phyloP scores from a whole-genome alignment of 2,113 vertebrate genomes.

The Boleophthalmus pectinirostris region DNA sequence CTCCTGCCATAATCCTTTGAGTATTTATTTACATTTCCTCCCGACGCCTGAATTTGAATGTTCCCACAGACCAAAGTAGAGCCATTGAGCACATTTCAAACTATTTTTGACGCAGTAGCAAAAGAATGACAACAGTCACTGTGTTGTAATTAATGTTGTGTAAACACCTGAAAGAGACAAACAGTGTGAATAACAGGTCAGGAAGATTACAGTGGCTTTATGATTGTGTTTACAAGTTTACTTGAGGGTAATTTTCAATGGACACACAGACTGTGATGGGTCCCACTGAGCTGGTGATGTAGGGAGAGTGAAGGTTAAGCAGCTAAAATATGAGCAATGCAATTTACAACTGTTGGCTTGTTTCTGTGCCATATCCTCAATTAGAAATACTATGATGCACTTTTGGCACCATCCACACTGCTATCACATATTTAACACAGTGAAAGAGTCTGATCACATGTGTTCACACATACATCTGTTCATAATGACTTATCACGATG shows the following conservation, averaged over 20 bases:
- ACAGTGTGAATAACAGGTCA: slow-evolving; percentile 26
- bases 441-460: not conserved
- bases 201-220: slow-evolving; percentile 41
- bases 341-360: too few relatives aligned
- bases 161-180: slow-evolving; percentile 10
- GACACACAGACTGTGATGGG: slow-evolving; percentile 15
- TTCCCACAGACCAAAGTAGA: not conserved
- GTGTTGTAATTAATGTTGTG: slow-evolving; percentile 23
- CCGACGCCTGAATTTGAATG: slow-evolving; percentile 60
- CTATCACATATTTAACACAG: too few relatives aligned
- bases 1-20: slow-evolving; percentile 54
- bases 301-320: too few relatives aligned
- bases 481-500: slow-evolving; percentile 34
- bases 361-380: too few relatives aligned
- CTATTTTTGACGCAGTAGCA: slow-evolving; percentile 23
- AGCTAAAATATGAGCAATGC: too few relatives aligned
- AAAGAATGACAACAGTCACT: slow-evolving; percentile 22
- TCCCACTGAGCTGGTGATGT: slow-evolving; percentile 9
- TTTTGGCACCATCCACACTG: too few relatives aligned
- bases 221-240: slow-evolving; percentile 37
- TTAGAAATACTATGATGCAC: too few relatives aligned
- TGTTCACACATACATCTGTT: slow-evolving; percentile 6
- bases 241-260: slow-evolving; percentile 45
- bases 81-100: slow-evolving; percentile 55
- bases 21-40: slow-evolving; percentile 63